These are phyloP conservation scores for Liolophura sinensis DNA, from an alignment of 1,140 invertebrate genomes.

Conservation along the genomic window DNA sequence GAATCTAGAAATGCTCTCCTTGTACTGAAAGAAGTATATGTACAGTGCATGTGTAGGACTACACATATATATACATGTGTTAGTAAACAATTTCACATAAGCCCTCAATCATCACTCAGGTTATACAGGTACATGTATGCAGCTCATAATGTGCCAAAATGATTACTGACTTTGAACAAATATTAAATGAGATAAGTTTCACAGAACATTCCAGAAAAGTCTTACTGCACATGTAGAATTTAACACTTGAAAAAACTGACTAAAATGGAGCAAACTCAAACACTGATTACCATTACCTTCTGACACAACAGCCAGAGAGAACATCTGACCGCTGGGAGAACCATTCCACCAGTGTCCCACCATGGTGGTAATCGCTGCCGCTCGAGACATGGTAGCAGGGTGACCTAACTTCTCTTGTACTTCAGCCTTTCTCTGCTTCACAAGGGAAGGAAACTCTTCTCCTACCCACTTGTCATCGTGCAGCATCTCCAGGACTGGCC, in stretches of 20 bases:
- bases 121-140: too few relatives aligned
- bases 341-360: conserved; percentile 51
- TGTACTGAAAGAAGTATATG: too few relatives aligned
- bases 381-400: conserved; percentile 26
- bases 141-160: too few relatives aligned
- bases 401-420: conserved; percentile 31
- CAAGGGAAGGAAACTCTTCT: conserved; percentile 41
- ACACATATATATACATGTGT: too few relatives aligned
- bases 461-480: conserved; percentile 53
- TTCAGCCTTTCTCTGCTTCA: conserved; percentile 23
- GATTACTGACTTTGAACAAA: too few relatives aligned
- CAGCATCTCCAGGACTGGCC: conserved; percentile 44
- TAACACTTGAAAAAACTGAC: neutral
- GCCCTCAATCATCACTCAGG: too few relatives aligned
- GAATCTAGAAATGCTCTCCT: too few relatives aligned
- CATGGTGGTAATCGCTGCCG: conserved; percentile 36
- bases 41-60: too few relatives aligned
- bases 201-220: conserved; percentile 4
- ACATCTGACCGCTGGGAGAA: conserved; percentile 43
- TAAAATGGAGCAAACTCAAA: neutral
- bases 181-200: neutral
- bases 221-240: neutral
- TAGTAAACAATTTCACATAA: too few relatives aligned
- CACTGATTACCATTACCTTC: conserved; percentile 33
- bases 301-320: conserved; percentile 47